phyloP scores from a whole-genome alignment of 2,113 vertebrate genomes.

The Prochilodus magdalenae region DNA sequence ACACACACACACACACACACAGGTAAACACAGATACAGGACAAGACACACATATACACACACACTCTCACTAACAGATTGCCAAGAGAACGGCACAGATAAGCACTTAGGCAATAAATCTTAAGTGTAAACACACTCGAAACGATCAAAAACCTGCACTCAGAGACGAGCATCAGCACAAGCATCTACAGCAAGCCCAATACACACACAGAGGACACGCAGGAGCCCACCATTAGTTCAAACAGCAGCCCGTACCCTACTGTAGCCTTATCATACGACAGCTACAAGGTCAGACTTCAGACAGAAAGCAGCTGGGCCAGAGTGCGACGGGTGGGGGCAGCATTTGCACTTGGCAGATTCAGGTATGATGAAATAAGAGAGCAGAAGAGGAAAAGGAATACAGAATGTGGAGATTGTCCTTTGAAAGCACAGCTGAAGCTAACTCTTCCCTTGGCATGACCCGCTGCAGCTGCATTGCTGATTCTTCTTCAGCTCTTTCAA shows the following conservation, averaged over 20 bases:
- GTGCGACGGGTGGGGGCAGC: not conserved
- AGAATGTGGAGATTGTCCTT: conserved; percentile 37
- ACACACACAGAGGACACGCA: not conserved
- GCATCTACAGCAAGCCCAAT: not conserved
- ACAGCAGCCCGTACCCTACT: not conserved
- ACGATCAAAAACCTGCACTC: not conserved
- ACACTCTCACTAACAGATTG: not conserved
- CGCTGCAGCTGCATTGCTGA: conserved; percentile 1
- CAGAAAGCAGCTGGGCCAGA: conserved; percentile 10
- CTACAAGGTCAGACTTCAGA: conserved; percentile 29
- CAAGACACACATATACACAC: not conserved
- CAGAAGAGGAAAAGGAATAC: conserved; percentile 29
- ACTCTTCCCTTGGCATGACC: conserved; percentile 19
- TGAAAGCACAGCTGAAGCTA: conserved; percentile 40
- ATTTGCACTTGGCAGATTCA: conserved; percentile 22
- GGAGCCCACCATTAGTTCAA: not conserved
- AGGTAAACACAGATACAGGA: not conserved
- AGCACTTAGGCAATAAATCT: conserved; percentile 31
- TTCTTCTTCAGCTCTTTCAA: conserved; percentile 18
- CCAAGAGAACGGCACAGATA: not conserved
- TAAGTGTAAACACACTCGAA: conserved; percentile 3
- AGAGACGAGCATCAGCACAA: not conserved
- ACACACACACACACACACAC: not conserved
- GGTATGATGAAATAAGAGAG: conserved; percentile 12
- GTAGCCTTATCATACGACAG: conserved; percentile 8